phyloP scores from a whole-genome alignment of 2,888 invertebrate species.

The Galerucella nymphaeae region DNA sequence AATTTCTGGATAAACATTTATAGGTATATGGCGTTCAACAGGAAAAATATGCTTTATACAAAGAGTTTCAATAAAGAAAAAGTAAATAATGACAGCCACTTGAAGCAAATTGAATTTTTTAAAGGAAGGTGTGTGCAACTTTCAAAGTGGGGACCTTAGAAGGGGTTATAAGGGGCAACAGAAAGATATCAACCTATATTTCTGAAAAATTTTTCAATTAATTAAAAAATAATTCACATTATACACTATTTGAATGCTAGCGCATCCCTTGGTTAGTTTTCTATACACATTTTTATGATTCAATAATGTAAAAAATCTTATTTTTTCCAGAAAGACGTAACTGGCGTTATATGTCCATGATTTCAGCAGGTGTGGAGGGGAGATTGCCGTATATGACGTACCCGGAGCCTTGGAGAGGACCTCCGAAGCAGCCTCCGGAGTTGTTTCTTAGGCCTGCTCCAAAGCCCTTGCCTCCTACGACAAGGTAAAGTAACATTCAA shows the following conservation, averaged over 20 bases:
- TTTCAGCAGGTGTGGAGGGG: constrained; percentile 78
- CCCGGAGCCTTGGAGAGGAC: constrained; percentile 72
- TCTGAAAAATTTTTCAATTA: too few species aligned
- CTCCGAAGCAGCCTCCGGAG: constrained; percentile 69
- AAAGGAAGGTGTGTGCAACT: too few species aligned
- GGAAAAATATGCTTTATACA: not conserved
- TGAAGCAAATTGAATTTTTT: too few species aligned
- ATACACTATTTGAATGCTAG: too few species aligned
- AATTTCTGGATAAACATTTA: not conserved
- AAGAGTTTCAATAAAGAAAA: too few species aligned
- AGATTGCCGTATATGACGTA: constrained; percentile 66
- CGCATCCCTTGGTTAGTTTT: too few species aligned
- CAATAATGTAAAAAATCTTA: constrained; percentile 7
- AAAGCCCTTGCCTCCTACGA: constrained; percentile 67
- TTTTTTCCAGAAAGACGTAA: constrained; percentile 63
- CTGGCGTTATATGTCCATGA: constrained; percentile 68
- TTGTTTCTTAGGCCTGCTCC: constrained; percentile 77
- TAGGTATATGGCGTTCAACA: not conserved
- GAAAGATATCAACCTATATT: too few species aligned
- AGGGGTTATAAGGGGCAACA: too few species aligned
- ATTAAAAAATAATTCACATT: too few species aligned
- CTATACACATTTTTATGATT: too few species aligned
- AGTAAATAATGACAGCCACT: too few species aligned
- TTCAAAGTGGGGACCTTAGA: too few species aligned
- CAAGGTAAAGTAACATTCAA: constrained; percentile 63